A percentile compares a stretch with the other conserved stretches of the same genome.
These are phyloP conservation scores for Urosaurus nigricauda DNA, from an alignment of 2,797 vertebrate species.

Conservation along the genomic window DNA sequence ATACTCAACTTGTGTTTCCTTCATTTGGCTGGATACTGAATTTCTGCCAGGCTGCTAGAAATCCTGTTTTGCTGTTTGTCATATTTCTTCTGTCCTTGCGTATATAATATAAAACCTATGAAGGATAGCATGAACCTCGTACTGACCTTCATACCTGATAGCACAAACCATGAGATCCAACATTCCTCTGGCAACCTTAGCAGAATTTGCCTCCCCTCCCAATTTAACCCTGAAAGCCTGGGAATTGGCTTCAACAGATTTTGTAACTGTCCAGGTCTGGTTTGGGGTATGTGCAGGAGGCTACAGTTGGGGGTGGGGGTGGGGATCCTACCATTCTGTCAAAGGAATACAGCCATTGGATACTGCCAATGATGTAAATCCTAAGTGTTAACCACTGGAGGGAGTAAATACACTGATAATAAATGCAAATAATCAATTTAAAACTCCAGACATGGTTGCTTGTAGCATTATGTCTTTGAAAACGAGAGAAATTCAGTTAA, in stretches of 20 bases:
- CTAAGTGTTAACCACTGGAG: background rate
- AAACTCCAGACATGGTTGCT: background rate
- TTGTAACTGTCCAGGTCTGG: too few species aligned
- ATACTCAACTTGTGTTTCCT: too few species aligned
- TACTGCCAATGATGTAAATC: background rate
- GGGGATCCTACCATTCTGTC: background rate
- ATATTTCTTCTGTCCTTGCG: background rate
- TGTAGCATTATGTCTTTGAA: background rate
- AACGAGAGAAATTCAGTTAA: background rate
- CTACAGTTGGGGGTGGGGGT: background rate
- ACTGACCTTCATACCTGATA: background rate
- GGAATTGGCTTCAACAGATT: too few species aligned
- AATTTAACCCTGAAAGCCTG: background rate
- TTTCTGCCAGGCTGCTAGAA: background rate
- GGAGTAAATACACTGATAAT: background rate
- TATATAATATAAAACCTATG: background rate
- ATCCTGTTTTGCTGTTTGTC: background rate
- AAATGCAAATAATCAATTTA: background rate
- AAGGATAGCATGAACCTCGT: background rate
- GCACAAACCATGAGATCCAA: background rate
- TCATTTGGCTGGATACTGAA: background rate
- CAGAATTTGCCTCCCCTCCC: background rate
- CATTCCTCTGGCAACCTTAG: background rate
- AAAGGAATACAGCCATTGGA: background rate
- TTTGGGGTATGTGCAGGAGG: too few species aligned